phyloP scores from a whole-genome alignment of 2,113 vertebrate species.

The Trochalopteron elliotii region DNA sequence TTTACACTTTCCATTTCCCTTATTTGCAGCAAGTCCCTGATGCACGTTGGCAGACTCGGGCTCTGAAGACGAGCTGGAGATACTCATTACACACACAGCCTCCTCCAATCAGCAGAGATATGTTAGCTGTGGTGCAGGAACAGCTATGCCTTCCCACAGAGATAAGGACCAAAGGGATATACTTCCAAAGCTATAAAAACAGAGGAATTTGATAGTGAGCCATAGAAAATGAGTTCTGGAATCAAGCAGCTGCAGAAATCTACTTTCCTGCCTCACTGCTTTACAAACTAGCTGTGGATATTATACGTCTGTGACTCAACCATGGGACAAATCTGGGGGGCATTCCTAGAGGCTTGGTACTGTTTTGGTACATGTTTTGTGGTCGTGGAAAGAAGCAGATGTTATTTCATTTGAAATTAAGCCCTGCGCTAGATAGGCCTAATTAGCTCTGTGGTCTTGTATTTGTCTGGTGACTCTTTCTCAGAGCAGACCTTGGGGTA shows the following conservation, averaged over 20 bases:
- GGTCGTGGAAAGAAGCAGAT: not conserved
- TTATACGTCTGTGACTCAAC: not conserved
- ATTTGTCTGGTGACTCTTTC: not conserved
- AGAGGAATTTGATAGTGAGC: not conserved
- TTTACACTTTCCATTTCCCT: not conserved
- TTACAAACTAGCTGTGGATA: not conserved
- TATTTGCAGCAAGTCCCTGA: not conserved
- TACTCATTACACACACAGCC: not conserved
- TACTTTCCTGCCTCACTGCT: not conserved
- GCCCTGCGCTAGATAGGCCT: not conserved
- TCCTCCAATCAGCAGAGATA: not conserved
- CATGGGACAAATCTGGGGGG: not conserved
- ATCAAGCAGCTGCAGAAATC: slow-evolving; percentile 21
- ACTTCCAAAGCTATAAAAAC: not conserved
- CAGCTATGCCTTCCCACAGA: not conserved
- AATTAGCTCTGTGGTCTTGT: not conserved
- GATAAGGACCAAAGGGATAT: not conserved
- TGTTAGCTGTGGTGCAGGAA: not conserved
- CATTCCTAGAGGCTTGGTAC: not conserved
- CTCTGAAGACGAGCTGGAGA: not conserved
- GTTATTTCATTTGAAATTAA: not conserved
- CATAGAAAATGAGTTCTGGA: not conserved
- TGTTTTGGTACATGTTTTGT: not conserved
- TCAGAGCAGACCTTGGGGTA: not conserved
- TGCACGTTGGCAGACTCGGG: not conserved